phyloP scores from a whole-genome alignment of 2,888 invertebrate species.

The Drosophila rubida region DNA sequence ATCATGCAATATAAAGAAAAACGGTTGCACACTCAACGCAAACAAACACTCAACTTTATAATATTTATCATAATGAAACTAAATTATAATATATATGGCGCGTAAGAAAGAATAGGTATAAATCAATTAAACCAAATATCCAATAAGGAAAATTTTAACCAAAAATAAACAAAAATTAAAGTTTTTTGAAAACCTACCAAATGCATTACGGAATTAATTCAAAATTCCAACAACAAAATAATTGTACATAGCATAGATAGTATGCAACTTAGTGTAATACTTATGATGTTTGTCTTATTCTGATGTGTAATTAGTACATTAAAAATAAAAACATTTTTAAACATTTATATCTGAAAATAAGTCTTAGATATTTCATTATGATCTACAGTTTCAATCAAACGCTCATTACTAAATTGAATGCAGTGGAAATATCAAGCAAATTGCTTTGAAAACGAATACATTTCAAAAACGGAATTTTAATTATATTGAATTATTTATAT shows the following conservation, averaged over 20 bases:
- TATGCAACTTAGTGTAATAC: conserved; percentile 12
- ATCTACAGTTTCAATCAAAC: background rate
- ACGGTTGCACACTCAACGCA: background rate
- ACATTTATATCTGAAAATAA: background rate
- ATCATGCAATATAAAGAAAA: background rate
- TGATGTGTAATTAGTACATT: conserved; percentile 8
- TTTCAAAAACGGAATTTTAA: conserved; percentile 16
- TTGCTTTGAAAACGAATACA: conserved; percentile 5
- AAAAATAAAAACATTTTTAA: background rate
- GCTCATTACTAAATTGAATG: conserved; percentile 2
- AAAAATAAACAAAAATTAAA: conserved; percentile 49
- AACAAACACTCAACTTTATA: background rate
- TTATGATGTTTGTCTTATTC: background rate
- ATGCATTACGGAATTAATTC: conserved; percentile 23
- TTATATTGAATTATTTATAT: conserved; percentile 10
- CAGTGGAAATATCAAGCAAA: conserved; percentile 1
- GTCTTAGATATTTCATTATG: conserved; percentile 4
- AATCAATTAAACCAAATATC: conserved; percentile 57
- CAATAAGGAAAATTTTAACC: conserved; percentile 56
- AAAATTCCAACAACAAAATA: conserved; percentile 8
- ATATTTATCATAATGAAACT: background rate
- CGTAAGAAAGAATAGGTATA: conserved; percentile 14
- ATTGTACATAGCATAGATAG: conserved; percentile 55
- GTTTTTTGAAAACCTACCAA: conserved; percentile 66
- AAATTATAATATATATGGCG: background rate